These are phyloP conservation scores for Phortica magna DNA, from an alignment of 2,888 invertebrate species.

Conservation along the genomic window DNA sequence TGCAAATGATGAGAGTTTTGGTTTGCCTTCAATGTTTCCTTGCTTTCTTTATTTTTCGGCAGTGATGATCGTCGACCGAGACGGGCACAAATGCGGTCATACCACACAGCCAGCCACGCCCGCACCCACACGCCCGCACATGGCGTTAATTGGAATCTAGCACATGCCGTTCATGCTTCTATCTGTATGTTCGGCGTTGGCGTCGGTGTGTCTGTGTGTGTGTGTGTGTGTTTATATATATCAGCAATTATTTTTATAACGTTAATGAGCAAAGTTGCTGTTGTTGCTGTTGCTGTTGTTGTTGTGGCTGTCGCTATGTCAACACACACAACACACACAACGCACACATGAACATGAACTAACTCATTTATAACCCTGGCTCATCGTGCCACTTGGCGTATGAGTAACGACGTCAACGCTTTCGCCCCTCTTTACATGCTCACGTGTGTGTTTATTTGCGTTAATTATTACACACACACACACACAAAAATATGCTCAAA, in stretches of 20 bases:
- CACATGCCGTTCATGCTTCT: constrained; percentile 41
- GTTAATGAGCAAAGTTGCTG: constrained; percentile 62
- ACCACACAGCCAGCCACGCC: constrained; percentile 23
- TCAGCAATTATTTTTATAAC: constrained; percentile 69
- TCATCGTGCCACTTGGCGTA: neutral
- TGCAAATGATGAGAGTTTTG: too few species aligned
- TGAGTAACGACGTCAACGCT: constrained; percentile 14
- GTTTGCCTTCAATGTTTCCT: too few species aligned
- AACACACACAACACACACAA: constrained; percentile 30
- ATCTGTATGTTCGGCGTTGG: too few species aligned
- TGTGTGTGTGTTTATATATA: constrained; percentile 47
- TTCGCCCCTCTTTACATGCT: neutral
- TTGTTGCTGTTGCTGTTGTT: neutral
- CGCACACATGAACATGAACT: neutral
- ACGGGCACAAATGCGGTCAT: constrained; percentile 23
- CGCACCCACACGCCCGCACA: constrained; percentile 33
- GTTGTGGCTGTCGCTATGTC: constrained; percentile 36
- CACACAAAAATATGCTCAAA: constrained; percentile 44
- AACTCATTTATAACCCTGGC: too few species aligned
- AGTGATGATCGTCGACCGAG: neutral
- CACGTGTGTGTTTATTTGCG: constrained; percentile 48
- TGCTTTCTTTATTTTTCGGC: neutral
- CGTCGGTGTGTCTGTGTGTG: constrained; percentile 20
- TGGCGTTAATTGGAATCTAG: constrained; percentile 70
- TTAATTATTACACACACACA: constrained; percentile 52